phyloP scores from a whole-genome alignment of 2,888 invertebrate genomes.

The Leucoma salicis region DNA sequence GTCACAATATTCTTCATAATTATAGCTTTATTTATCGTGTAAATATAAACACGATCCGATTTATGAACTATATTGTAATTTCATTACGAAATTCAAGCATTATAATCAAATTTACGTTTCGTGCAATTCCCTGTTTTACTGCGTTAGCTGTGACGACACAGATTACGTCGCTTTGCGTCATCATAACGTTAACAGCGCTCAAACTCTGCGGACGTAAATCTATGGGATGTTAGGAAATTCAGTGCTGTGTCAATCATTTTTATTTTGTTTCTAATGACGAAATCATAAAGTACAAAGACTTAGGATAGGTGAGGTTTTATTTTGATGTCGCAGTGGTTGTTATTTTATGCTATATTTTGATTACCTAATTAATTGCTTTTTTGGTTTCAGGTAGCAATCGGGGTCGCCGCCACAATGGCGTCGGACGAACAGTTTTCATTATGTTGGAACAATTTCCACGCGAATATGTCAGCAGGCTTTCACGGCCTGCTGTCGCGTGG shows the following conservation, averaged over 20 bases:
- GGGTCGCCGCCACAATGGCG: constrained; percentile 84
- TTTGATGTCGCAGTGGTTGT: neutral
- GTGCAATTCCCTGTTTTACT: constrained; percentile 45
- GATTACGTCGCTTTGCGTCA: constrained; percentile 71
- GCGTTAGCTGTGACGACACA: constrained; percentile 64
- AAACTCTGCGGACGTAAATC: constrained; percentile 73
- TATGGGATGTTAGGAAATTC: constrained; percentile 58
- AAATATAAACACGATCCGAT: constrained; percentile 8
- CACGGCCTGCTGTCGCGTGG: constrained; percentile 87
- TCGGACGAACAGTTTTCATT: constrained; percentile 88
- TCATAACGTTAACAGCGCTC: constrained; percentile 68
- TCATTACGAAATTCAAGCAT: neutral
- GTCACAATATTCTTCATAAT: neutral
- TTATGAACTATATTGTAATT: neutral
- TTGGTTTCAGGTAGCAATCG: constrained; percentile 56
- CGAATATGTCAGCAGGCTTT: constrained; percentile 87
- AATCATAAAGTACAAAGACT: constrained; percentile 74
- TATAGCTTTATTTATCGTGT: neutral
- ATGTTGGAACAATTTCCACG: constrained; percentile 90
- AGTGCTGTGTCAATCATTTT: constrained; percentile 56
- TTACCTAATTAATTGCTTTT: constrained; percentile 1
- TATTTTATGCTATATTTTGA: neutral
- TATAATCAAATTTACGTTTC: constrained; percentile 31
- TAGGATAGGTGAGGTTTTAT: constrained; percentile 68
- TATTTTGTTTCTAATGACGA: constrained; percentile 71